Evolutionary conservation across 2,888 invertebrate genomes (phyloP).

Genomic region (Aleiodes leptofemur): DNA sequence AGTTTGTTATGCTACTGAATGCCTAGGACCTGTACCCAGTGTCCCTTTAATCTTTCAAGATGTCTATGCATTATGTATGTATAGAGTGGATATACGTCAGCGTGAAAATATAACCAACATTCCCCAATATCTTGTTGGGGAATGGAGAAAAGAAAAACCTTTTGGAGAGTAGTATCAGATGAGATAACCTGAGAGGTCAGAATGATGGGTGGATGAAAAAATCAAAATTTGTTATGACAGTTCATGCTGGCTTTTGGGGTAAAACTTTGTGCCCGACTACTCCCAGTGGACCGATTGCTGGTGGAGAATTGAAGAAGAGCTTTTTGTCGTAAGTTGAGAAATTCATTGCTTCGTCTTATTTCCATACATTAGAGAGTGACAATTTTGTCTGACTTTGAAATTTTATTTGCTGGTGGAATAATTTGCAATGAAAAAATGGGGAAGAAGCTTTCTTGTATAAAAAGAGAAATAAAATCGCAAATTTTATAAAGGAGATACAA

Average conservation of each 20-base stretch:
- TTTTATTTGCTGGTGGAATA: too few species aligned
- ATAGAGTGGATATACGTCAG: constrained; percentile 14
- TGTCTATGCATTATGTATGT: constrained; percentile 41
- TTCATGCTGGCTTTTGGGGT: constrained; percentile 2
- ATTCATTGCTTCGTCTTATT: too few species aligned
- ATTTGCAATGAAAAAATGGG: too few species aligned
- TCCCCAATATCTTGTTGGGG: not conserved
- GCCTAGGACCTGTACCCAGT: not conserved
- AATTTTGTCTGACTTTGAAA: too few species aligned
- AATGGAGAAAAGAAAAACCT: not conserved
- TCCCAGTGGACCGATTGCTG: constrained; percentile 33
- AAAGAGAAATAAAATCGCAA: too few species aligned
- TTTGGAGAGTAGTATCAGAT: too few species aligned
- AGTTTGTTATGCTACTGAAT: not conserved
- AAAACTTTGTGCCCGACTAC: constrained; percentile 42
- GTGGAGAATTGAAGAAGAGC: constrained; percentile 1
- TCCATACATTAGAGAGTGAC: too few species aligned
- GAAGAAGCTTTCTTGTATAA: too few species aligned
- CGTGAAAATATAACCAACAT: constrained; percentile 21
- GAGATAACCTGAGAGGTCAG: not conserved
- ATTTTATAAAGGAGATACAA: too few species aligned
- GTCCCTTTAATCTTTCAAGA: not conserved
- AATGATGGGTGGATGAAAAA: constrained; percentile 25
- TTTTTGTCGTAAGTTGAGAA: too few species aligned
- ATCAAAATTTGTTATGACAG: constrained; percentile 54